Evolutionary conservation across 2,888 invertebrate species (phyloP), one percentile per base, ranked within the genome.

Genomic region (Selenia dentaria): DNA sequence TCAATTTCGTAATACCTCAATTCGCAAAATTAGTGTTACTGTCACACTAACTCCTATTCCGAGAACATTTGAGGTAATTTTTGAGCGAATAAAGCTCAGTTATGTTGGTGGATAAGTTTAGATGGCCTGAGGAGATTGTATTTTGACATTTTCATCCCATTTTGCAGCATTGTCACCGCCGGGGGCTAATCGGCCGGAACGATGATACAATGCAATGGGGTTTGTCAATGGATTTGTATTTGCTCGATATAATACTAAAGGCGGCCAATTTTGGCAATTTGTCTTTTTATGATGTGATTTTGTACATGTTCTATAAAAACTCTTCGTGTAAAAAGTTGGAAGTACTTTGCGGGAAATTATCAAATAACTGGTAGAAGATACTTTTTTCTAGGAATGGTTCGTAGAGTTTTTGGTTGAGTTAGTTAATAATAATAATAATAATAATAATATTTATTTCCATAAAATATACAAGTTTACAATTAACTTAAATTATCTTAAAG

Each of bases 91-190:
- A 22, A 1, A 5, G 3, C 6, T 14, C 10, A 5, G 40, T 38
- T 42, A 20, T 29, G 40, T 32, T 44, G 39, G 35, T 51, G 48
- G 24, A 29, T 45, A 8, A 12, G 11, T 68, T 70, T 64, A 81
- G 86, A 86, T 87, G 64, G 78, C 74, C 70, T 66, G 65, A 62
- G 59, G 57, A 82, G 87, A 88, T 88, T 80, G 83, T 84, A 85
- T 87, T 86, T 87, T 89, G 89, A 87, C 89, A 79, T 88, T 86
- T 87, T 82, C 82, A 89, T 90, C 87, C 86, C 65, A 84, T 90
- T 87, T 80, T 73, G 73, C 57, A 57, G 74, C 66, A 80, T 83
- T 78, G 81, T 79, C 70, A 70, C 65, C 71, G 79, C 76, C 65
- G 45, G 62, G 53, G 82, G 83, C 78, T 82, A 87, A 88, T 90